Evolutionary conservation across 2,888 invertebrate species (phyloP), one percentile per base, ranked within the genome.

Genomic region (Dicranocentrus wangi): DNA sequence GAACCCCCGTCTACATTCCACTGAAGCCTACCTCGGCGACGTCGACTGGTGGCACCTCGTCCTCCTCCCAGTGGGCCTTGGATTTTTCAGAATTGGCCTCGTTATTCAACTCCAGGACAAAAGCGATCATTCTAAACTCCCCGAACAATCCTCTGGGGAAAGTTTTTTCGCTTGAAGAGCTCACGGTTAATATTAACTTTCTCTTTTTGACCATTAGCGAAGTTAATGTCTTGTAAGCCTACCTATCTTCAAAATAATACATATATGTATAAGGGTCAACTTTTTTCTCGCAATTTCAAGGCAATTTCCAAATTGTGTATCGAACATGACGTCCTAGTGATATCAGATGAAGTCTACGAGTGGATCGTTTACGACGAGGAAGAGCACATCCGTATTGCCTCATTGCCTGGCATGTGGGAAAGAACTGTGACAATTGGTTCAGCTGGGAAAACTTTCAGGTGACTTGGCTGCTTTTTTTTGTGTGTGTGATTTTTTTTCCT

Each of bases 91-190:
- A 98, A 88, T 89, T 99, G 32, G 92, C 92, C 73, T 90, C 91
- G 0, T 90, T 96, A 5, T 98, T 99, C 89, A 97, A 92, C 86
- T 88, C 90, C 1, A 95, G 94, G 88, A 99, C 99, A 0, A 99
- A 99, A 91, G 93, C 95, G 89, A 93, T 99, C 1, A 94, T 99
- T 71, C 87, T 99, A 15, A 99, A 99, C 89, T 98, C 98, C 0
- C 99, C 99, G 0, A 95, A 99, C 89, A 99, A 99, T 89, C 99
- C 99, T 0, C 89, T 97, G 0, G 99, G 99, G 58, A 99, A 99
- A 90, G 95, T 97, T 19, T 94, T 93, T 87, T 92, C 91, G 0
- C 85, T 88, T 39, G 89, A 92, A 1, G 96, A 96, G 88, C 53
- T 86, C 43, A 82, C 69, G 53, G 85, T 85, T 73, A 58, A 68